phyloP scores from a whole-genome alignment of 2,797 vertebrate species.

The Sebastes variabilis region DNA sequence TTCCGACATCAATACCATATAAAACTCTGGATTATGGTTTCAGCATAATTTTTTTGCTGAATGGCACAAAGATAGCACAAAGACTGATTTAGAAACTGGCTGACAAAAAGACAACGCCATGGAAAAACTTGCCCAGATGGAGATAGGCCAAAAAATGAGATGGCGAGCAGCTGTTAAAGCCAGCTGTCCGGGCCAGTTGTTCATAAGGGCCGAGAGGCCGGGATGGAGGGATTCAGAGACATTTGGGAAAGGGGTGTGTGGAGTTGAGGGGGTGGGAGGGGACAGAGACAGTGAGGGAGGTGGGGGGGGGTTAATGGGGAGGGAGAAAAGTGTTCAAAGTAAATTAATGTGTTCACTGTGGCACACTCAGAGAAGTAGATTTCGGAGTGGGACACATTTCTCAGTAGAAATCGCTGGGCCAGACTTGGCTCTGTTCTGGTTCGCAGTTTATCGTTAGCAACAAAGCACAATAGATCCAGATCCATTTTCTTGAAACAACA shows the following conservation, averaged over 20 bases:
- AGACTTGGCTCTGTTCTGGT: not conserved
- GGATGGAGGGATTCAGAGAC: slow-evolving; percentile 48
- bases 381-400: not conserved
- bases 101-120: slow-evolving; percentile 10
- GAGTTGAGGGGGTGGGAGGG: not conserved
- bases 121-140: slow-evolving; percentile 44
- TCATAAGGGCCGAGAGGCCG: slow-evolving; percentile 31
- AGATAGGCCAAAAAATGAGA: slow-evolving; percentile 50
- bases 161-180: slow-evolving; percentile 64
- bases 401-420: slow-evolving; percentile 1
- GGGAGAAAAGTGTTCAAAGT: slow-evolving; percentile 7
- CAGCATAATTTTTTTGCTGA: not conserved
- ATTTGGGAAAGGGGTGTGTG: not conserved
- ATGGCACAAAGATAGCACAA: slow-evolving; percentile 19
- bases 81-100: slow-evolving; percentile 48
- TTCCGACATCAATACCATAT: not conserved
- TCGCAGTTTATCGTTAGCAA: not conserved
- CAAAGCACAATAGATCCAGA: not conserved
- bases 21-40: not conserved
- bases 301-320: not conserved
- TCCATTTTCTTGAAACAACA: not conserved
- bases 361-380: not conserved
- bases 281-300: slow-evolving; percentile 11
- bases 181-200: slow-evolving; percentile 74
- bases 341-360: not conserved